These are phyloP conservation scores for Lasius platythorax DNA, from an alignment of 2,888 invertebrate species.

Conservation along the genomic window DNA sequence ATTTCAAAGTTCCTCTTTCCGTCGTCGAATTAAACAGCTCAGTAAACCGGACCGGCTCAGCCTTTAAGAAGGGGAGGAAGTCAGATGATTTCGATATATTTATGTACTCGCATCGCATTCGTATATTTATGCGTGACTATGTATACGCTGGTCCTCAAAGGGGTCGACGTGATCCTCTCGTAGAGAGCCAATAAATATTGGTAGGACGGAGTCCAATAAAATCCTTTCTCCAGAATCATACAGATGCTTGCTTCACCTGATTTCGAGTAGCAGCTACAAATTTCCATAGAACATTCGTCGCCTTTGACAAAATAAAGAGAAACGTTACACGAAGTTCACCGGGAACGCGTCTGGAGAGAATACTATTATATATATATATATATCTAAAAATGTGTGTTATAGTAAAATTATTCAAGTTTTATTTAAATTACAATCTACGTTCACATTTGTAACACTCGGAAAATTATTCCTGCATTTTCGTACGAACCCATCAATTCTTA, in stretches of 20 bases:
- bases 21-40: conserved; percentile 43
- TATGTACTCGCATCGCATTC: conserved; percentile 19
- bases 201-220: conserved; percentile 70
- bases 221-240: conserved; percentile 71
- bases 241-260: conserved; percentile 62
- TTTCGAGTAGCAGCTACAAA: conserved; percentile 72
- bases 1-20: conserved; percentile 16
- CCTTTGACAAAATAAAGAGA: conserved; percentile 71
- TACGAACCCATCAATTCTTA: neutral
- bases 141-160: conserved; percentile 64
- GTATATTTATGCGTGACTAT: conserved; percentile 34
- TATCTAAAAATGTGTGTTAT: neutral
- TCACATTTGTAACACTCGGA: conserved; percentile 21
- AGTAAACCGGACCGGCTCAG: conserved; percentile 11
- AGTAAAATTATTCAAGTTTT: conserved; percentile 37
- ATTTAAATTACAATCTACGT: neutral
- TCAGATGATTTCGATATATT: conserved; percentile 27
- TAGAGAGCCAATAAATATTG: conserved; percentile 68
- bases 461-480: conserved; percentile 12
- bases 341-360: conserved; percentile 24
- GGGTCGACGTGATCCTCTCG: conserved; percentile 62
- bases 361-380: neutral
- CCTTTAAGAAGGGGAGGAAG: conserved; percentile 28
- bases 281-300: conserved; percentile 71
- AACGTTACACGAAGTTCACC: conserved; percentile 49